Evolutionary conservation across 1,140 invertebrate genomes (phyloP), one percentile per base, ranked within the genome.

Genomic region (Zophobas atratus): DNA sequence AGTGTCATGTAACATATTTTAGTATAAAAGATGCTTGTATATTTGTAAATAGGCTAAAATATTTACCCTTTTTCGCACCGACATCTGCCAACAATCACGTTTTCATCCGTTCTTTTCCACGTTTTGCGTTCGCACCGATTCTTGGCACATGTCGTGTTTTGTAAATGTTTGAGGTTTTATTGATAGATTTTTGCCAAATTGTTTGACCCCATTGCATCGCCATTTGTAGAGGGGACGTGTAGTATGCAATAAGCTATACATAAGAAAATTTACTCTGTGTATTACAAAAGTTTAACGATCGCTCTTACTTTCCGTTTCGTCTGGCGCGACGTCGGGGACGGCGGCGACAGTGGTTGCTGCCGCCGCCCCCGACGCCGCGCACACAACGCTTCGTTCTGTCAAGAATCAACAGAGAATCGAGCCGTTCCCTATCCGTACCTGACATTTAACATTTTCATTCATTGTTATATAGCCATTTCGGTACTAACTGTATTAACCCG

Each of bases 1-100:
- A 82, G 81, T 85, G 84, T 84, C 83, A 84, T 78, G 84, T 85
- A 82, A 85, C 82, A 85, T 85, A 85, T 83, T 83, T 73, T 83
- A 85, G 80, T 77, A 80, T 77, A 78, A 78, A 77, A 55, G 78
- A 77, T 79, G 83, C 82, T 84, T 85, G 84, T 85, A 85, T 81
- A 85, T 85, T 85, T 85, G 84, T 85, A 85, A 78, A 85, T 85
- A 85, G 75, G 80, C 82, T 81, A 82, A 83, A 77, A 79, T 80
- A 75, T 75, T 72, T 76, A 70, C 63, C 57, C 75, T 51, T 49
- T 20, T 60, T 46, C 41, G 55, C 34, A 67, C 38, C 39, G 41
- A 75, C 46, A 49, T 67, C 39, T 67, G 60, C 60, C 60, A 67
- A 67, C 60, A 67, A 67, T 49, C 75, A 76, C 34, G 39, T 43